Evolutionary conservation across 1,140 invertebrate species (phyloP).

Genomic region (Drosophila subpulchrella): DNA sequence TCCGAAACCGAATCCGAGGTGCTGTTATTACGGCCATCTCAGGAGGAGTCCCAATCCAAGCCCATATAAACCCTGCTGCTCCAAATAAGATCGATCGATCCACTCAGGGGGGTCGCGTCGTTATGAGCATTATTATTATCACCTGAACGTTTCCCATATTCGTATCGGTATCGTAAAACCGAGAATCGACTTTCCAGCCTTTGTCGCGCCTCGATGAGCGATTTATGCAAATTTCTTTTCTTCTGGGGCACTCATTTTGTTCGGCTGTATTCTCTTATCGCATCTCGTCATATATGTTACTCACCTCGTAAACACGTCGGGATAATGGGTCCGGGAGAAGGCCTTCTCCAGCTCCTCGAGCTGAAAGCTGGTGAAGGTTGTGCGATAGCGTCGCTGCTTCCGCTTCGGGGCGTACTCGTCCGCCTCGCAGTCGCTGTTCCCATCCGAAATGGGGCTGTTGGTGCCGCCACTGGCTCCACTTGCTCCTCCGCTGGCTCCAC

Average conservation of each 20-base stretch:
- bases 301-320: slow-evolving; percentile 98
- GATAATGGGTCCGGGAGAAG: slow-evolving; percentile 98
- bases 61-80: slow-evolving; percentile 19
- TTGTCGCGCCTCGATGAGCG: slow-evolving; percentile 43
- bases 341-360: slow-evolving; percentile 98
- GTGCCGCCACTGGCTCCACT: slow-evolving; percentile 84
- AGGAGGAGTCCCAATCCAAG: slow-evolving; percentile 4
- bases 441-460: slow-evolving; percentile 87
- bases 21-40: slow-evolving; percentile 1
- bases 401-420: slow-evolving; percentile 94
- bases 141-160: slow-evolving; percentile 37
- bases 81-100: slow-evolving; percentile 49
- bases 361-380: slow-evolving; percentile 97
- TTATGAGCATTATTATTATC: slow-evolving; percentile 38
- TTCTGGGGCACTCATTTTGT: slow-evolving; percentile 23
- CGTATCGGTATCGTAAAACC: slow-evolving; percentile 46
- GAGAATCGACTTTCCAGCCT: slow-evolving; percentile 25
- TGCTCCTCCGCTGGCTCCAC: slow-evolving; percentile 32
- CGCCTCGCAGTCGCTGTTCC: slow-evolving; percentile 90
- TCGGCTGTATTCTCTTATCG: slow-evolving; percentile 23
- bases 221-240: slow-evolving; percentile 67
- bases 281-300: slow-evolving; percentile 45
- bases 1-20: not conserved
- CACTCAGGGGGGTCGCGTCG: slow-evolving; percentile 45
- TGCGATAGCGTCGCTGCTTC: slow-evolving; percentile 96